Evolutionary conservation across 1,140 invertebrate species (phyloP).

Genomic region (Cepaea nemoralis): DNA sequence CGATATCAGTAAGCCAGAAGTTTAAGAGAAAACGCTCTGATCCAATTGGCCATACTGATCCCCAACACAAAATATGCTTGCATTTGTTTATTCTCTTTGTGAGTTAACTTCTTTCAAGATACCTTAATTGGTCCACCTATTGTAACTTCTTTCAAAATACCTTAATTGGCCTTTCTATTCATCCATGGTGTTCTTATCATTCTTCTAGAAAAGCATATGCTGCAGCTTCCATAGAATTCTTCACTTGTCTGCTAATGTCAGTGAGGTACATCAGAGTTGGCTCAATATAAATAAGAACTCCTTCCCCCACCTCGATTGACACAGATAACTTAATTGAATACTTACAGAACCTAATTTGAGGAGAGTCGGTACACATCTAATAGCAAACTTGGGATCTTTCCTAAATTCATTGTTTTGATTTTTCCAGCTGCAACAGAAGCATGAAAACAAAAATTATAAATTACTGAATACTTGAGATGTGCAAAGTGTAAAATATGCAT

Average conservation of each 20-base stretch:
- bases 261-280: not conserved
- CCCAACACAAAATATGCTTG: too few relatives aligned
- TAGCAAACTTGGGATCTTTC: constrained; percentile 15
- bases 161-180: not conserved
- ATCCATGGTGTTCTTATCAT: not conserved
- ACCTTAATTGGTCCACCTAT: too few relatives aligned
- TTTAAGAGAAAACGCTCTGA: too few relatives aligned
- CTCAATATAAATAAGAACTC: not conserved
- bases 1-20: too few relatives aligned
- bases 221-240: not conserved
- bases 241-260: not conserved
- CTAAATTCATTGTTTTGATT: constrained; percentile 20
- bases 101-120: too few relatives aligned
- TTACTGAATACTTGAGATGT: too few relatives aligned
- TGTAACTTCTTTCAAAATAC: too few relatives aligned
- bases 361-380: constrained; percentile 1
- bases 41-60: too few relatives aligned
- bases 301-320: not conserved
- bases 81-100: too few relatives aligned
- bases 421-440: constrained; percentile 17
- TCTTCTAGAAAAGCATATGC: not conserved
- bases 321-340: not conserved
- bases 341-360: constrained; percentile 18
- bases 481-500: too few relatives aligned
- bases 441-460: not conserved